These are phyloP conservation scores for Alloplasta piceator DNA, from an alignment of 2,888 invertebrate genomes.

Conservation along the genomic window DNA sequence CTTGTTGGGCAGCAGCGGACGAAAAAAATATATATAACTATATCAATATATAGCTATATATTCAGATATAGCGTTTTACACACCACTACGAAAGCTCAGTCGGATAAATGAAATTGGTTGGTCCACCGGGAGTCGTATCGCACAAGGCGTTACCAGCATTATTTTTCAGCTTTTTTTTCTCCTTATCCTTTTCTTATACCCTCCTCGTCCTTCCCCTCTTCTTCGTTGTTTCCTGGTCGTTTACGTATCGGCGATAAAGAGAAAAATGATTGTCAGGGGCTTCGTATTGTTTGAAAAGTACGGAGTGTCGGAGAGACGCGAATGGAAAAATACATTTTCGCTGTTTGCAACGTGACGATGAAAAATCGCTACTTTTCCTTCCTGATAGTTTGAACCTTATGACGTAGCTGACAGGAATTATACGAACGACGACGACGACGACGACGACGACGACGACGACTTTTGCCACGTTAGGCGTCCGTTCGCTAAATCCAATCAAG, in stretches of 20 bases:
- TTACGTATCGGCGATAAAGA: slow-evolving; percentile 38
- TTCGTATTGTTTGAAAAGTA: not conserved
- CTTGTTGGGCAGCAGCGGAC: not conserved
- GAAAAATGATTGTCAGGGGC: not conserved
- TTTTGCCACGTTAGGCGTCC: not conserved
- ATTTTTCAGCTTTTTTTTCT: slow-evolving; percentile 32
- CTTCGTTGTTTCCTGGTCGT: slow-evolving; percentile 20
- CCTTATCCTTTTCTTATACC: not conserved
- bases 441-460: no score
- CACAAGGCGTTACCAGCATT: slow-evolving; percentile 32
- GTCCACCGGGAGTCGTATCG: slow-evolving; percentile 75
- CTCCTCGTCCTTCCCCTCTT: slow-evolving; percentile 11
- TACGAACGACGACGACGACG: not conserved
- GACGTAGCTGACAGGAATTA: not conserved
- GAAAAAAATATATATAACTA: no score
- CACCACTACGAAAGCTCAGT: slow-evolving; percentile 33
- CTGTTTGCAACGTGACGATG: not conserved
- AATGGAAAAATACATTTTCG: slow-evolving; percentile 3
- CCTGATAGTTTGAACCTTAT: not conserved
- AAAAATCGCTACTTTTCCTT: not conserved
- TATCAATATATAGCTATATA: no score
- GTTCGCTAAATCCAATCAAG: slow-evolving; percentile 3
- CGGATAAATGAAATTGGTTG: slow-evolving; percentile 78
- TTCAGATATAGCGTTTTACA: not conserved
- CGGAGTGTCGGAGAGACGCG: not conserved